These are phyloP conservation scores for Eristalinus aeneus DNA, from an alignment of 2,888 invertebrate species.

Conservation along the genomic window DNA sequence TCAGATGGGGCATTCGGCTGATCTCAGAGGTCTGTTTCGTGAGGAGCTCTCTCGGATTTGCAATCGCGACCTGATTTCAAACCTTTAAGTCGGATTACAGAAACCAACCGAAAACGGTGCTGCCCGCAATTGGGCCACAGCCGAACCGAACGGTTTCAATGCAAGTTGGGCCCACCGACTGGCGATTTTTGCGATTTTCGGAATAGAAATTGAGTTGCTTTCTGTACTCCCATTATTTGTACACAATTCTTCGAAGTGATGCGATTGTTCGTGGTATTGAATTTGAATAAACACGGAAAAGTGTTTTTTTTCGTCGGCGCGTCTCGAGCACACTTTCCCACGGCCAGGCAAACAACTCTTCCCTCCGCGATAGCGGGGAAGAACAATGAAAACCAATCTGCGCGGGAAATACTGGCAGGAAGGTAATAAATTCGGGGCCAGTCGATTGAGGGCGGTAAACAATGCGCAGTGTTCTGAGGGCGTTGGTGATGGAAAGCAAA, in stretches of 20 bases:
- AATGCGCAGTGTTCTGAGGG: neutral
- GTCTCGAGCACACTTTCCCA: neutral
- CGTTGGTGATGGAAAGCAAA: neutral
- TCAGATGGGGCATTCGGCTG: constrained; percentile 20
- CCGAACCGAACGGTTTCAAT: neutral
- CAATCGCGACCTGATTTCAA: neutral
- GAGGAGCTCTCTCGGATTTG: neutral
- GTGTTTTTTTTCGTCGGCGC: neutral
- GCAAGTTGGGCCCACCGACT: neutral
- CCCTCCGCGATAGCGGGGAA: neutral
- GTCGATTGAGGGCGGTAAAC: constrained; percentile 1
- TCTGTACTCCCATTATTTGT: constrained; percentile 10
- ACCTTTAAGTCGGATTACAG: neutral
- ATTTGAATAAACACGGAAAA: constrained; percentile 35
- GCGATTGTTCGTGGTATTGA: constrained; percentile 1
- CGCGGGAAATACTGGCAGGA: neutral
- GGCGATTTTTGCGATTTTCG: neutral
- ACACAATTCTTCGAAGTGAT: neutral
- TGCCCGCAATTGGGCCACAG: neutral
- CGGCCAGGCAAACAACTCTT: neutral
- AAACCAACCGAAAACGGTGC: neutral
- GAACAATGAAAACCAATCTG: constrained; percentile 31
- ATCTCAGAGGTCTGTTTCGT: neutral
- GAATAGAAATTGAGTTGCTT: neutral
- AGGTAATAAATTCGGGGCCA: neutral